A percentile compares a stretch with the other conserved stretches of the same genome.
These are phyloP conservation scores for Oedothorax gibbosus DNA, from an alignment of 1,140 invertebrate genomes.

Conservation along the genomic window DNA sequence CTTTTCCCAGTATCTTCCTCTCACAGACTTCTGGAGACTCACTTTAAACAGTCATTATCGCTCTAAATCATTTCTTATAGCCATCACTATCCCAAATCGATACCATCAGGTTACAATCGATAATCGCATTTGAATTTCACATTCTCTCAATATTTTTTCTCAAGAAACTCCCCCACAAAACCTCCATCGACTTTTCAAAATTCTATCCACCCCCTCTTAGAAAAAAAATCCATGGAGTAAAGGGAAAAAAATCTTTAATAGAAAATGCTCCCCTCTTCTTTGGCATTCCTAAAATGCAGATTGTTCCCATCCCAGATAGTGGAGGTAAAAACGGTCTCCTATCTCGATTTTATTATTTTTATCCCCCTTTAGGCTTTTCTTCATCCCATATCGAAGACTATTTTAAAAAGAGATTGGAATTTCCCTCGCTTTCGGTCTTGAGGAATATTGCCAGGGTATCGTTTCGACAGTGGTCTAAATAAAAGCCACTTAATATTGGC, in stretches of 20 bases:
- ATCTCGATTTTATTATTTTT: slow-evolving; percentile 57
- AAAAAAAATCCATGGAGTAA: slow-evolving; percentile 15
- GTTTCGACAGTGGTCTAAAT: too few relatives aligned
- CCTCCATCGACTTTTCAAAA: slow-evolving; percentile 54
- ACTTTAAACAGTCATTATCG: slow-evolving; percentile 18
- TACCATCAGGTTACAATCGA: slow-evolving; percentile 37
- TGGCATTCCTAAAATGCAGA: slow-evolving; percentile 56
- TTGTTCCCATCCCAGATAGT: slow-evolving; percentile 53
- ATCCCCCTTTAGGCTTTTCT: slow-evolving; percentile 20
- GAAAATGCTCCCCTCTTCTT: slow-evolving; percentile 47
- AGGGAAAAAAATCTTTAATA: slow-evolving; percentile 56
- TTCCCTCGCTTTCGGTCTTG: slow-evolving; percentile 1
- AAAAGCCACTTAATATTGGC: too few relatives aligned
- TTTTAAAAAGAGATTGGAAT: slow-evolving; percentile 48
- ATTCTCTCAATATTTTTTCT: slow-evolving; percentile 17
- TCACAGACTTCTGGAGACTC: neutral
- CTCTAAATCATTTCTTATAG: slow-evolving; percentile 1
- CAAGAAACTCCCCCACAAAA: slow-evolving; percentile 39
- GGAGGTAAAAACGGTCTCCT: neutral
- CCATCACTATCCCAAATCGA: slow-evolving; percentile 32
- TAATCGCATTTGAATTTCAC: slow-evolving; percentile 45
- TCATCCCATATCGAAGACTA: slow-evolving; percentile 44
- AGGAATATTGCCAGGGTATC: too few relatives aligned
- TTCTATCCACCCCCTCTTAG: slow-evolving; percentile 4
- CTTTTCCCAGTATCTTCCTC: too few relatives aligned